Evolutionary conservation across 2,113 vertebrate genomes (phyloP).

Genomic region (Mirounga angustirostris): DNA sequence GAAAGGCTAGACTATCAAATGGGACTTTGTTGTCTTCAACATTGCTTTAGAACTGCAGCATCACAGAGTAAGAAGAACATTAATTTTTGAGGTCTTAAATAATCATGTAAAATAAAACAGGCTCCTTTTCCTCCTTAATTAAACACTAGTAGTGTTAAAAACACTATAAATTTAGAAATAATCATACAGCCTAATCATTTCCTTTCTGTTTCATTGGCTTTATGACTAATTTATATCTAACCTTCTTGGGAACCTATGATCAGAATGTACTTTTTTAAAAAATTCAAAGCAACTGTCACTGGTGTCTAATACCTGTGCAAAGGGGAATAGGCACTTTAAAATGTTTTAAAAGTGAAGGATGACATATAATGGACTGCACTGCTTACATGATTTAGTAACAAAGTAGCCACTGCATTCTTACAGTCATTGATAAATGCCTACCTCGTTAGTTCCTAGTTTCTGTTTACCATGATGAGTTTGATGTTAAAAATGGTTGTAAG

Average conservation of each 20-base stretch:
- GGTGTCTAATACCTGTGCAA: constrained; percentile 82
- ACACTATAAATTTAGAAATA: constrained; percentile 89
- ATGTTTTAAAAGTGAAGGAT: constrained; percentile 68
- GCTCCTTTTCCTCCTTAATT: constrained; percentile 85
- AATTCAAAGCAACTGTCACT: constrained; percentile 87
- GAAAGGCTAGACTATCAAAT: constrained; percentile 96
- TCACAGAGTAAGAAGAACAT: constrained; percentile 85
- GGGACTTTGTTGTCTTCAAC: constrained; percentile 99
- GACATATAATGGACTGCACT: constrained; percentile 58
- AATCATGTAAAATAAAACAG: constrained; percentile 78
- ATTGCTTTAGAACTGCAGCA: constrained; percentile 89
- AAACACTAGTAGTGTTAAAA: constrained; percentile 89
- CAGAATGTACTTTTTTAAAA: constrained; percentile 89
- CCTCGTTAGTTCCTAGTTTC: constrained; percentile 78
- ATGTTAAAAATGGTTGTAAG: constrained; percentile 37
- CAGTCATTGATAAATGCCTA: constrained; percentile 7
- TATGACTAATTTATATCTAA: constrained; percentile 98
- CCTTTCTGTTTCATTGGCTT: constrained; percentile 93
- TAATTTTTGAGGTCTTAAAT: constrained; percentile 86
- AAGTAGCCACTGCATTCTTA: constrained; percentile 79
- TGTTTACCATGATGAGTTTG: constrained; percentile 38
- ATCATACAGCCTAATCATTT: constrained; percentile 89
- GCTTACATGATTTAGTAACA: constrained; percentile 71
- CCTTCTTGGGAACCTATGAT: constrained; percentile 90
- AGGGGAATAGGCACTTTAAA: constrained; percentile 80